Percentiles rank a stretch among this genome's conserved stretches.
Evolutionary conservation across 1,140 invertebrate species (phyloP).

Genomic region (Drosophila kohkoa): DNA sequence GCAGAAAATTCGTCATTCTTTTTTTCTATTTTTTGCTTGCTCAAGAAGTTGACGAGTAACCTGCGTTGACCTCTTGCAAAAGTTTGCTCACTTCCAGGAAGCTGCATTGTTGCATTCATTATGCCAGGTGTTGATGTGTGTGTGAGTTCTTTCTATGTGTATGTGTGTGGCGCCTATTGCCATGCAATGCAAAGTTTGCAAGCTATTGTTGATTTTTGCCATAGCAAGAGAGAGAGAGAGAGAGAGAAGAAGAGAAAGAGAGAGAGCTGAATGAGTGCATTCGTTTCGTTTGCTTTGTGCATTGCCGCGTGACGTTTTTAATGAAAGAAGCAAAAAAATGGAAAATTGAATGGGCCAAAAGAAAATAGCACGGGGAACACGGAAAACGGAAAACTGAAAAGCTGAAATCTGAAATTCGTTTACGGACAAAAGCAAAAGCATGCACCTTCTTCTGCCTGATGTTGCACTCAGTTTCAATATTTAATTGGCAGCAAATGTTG

Average conservation of each 20-base stretch:
- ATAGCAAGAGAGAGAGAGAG: not conserved
- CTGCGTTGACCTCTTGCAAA: slow-evolving; percentile 35
- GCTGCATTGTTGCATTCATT: slow-evolving; percentile 30
- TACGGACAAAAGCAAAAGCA: slow-evolving; percentile 9
- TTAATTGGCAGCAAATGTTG: slow-evolving; percentile 55
- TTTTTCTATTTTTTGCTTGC: not conserved
- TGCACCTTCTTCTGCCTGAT: slow-evolving; percentile 13
- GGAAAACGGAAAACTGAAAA: slow-evolving; percentile 1
- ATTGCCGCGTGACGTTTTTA: slow-evolving; percentile 45
- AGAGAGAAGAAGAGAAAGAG: too few species aligned
- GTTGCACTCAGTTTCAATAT: slow-evolving; percentile 55
- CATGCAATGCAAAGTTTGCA: slow-evolving; percentile 41
- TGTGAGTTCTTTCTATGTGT: slow-evolving; percentile 3
- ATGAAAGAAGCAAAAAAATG: slow-evolving; percentile 25
- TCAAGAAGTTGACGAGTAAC: slow-evolving; percentile 27
- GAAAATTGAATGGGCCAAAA: not conserved
- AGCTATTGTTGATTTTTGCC: slow-evolving; percentile 41
- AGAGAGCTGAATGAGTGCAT: slow-evolving; percentile 13
- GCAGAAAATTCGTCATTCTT: not conserved
- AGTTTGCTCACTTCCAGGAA: slow-evolving; percentile 25
- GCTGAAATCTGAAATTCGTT: slow-evolving; percentile 24
- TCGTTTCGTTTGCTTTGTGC: slow-evolving; percentile 45
- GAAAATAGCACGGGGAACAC: too few species aligned
- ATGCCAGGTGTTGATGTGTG: slow-evolving; percentile 2
- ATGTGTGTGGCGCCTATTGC: slow-evolving; percentile 35